A percentile compares a stretch with the other conserved stretches of the same genome.
phyloP scores from a whole-genome alignment of 2,113 vertebrate species.

The Podiceps cristatus region DNA sequence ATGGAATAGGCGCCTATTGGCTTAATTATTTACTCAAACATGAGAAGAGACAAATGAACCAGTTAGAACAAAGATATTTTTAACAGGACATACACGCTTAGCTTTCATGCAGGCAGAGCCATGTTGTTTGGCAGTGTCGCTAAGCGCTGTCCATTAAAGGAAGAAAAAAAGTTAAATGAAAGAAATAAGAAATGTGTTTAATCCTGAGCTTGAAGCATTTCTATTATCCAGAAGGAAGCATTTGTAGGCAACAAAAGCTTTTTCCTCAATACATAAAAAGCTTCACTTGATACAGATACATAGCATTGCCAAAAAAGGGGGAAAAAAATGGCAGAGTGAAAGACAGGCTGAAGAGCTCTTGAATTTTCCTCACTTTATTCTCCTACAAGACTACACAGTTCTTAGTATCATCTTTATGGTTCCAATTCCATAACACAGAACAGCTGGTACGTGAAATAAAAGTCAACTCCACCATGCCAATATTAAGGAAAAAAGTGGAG shows the following conservation, averaged over 20 bases:
- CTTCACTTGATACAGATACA: not conserved
- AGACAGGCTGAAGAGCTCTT: not conserved
- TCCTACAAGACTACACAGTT: not conserved
- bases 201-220: not conserved
- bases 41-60: not conserved
- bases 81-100: not conserved
- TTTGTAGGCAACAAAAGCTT: not conserved
- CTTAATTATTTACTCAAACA: conserved; percentile 3
- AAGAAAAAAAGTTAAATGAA: not conserved
- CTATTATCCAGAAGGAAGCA: not conserved
- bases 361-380: not conserved
- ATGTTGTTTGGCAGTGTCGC: not conserved
- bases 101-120: not conserved
- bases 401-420: not conserved
- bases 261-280: not conserved
- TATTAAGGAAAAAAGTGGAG: not conserved
- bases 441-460: not conserved
- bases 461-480: not conserved
- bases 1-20: not conserved
- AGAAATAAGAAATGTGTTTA: not conserved
- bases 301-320: not conserved
- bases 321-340: not conserved
- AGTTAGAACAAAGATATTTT: not conserved
- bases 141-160: not conserved
- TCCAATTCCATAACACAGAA: not conserved